Evolutionary conservation across 2,113 vertebrate species (phyloP).

Genomic region (Rhea americana): DNA sequence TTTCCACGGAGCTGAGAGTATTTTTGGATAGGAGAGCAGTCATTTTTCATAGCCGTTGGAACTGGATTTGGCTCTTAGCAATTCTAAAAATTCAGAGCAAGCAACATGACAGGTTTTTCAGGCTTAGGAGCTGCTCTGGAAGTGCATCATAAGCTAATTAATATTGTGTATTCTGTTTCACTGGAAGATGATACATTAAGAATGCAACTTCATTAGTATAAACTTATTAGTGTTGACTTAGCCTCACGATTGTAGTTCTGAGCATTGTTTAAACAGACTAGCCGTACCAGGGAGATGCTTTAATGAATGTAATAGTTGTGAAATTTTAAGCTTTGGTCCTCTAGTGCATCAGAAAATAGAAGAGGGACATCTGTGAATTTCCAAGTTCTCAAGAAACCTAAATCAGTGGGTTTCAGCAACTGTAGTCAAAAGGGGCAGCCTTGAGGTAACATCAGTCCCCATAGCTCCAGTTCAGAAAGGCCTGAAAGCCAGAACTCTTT

Average conservation of each 20-base stretch:
- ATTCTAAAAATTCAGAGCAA: not conserved
- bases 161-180: not conserved
- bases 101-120: not conserved
- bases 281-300: not conserved
- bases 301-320: not conserved
- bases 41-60: not conserved
- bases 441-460: not conserved
- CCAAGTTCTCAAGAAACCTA: not conserved
- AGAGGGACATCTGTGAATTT: not conserved
- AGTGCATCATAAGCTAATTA: not conserved
- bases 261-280: not conserved
- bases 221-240: not conserved
- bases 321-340: not conserved
- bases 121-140: not conserved
- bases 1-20: not conserved
- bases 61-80: not conserved
- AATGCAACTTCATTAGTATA: not conserved
- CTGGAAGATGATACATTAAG: not conserved
- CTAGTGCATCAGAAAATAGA: not conserved
- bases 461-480: not conserved
- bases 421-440: not conserved
- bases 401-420: not conserved
- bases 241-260: not conserved
- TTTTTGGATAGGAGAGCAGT: not conserved
- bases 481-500: constrained; percentile 2